Percentiles rank a stretch among this genome's conserved stretches.
These are phyloP conservation scores for Teleopsis dalmanni DNA, from an alignment of 1,140 invertebrate genomes.

Conservation along the genomic window DNA sequence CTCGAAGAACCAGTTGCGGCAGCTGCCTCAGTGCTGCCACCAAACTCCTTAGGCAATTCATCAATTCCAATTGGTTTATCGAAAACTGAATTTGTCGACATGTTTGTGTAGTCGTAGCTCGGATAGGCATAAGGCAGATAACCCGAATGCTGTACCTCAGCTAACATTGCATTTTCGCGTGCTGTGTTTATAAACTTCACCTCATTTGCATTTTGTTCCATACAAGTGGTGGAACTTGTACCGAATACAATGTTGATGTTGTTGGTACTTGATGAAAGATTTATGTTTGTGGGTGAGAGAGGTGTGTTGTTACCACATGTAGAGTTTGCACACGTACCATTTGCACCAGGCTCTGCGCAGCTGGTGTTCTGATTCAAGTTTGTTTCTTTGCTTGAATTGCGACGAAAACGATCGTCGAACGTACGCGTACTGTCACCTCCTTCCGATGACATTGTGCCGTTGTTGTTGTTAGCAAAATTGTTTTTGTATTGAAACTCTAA, in stretches of 20 bases:
- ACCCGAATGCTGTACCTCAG: conserved; percentile 31
- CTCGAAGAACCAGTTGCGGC: conserved; percentile 17
- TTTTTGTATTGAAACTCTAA: conserved; percentile 42
- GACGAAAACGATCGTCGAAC: conserved; percentile 22
- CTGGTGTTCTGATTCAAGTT: conserved; percentile 32
- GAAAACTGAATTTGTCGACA: conserved; percentile 37
- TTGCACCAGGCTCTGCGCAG: not conserved
- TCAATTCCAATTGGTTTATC: conserved; percentile 37
- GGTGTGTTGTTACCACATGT: conserved; percentile 11
- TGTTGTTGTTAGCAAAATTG: conserved; percentile 37
- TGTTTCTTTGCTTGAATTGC: conserved; percentile 32
- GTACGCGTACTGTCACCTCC: conserved; percentile 32
- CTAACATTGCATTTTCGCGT: conserved; percentile 15
- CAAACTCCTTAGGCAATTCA: conserved; percentile 26
- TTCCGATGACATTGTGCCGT: conserved; percentile 26
- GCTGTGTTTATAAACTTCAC: conserved; percentile 40
- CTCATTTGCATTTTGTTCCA: conserved; percentile 29
- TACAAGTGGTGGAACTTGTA: conserved; percentile 2
- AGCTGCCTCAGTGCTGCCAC: not conserved
- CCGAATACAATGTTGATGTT: conserved; percentile 41
- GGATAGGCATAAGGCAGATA: conserved; percentile 37
- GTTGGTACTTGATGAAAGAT: conserved; percentile 39
- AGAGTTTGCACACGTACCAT: not conserved
- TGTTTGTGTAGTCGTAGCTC: conserved; percentile 40
- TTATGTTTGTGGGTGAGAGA: conserved; percentile 38